Percentiles rank a stretch among this genome's conserved stretches.
These are phyloP conservation scores for Mylabris phalerata DNA, from an alignment of 1,140 invertebrate species.

Conservation along the genomic window DNA sequence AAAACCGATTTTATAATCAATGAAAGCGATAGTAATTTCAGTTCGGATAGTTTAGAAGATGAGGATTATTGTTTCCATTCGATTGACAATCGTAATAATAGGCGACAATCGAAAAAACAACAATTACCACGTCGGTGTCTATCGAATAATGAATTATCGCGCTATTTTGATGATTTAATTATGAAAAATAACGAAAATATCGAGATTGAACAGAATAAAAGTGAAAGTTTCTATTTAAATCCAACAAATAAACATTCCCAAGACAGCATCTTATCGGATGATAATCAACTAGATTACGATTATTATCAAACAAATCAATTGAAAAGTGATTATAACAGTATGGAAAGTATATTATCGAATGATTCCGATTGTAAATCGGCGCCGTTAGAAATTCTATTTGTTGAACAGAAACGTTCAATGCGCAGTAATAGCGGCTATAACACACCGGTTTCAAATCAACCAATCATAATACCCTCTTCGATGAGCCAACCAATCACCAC, in stretches of 20 bases:
- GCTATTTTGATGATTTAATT: conserved; percentile 32
- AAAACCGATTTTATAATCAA: conserved; percentile 3
- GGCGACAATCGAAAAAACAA: conserved; percentile 43
- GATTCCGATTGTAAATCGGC: conserved; percentile 71
- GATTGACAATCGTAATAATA: conserved; percentile 42
- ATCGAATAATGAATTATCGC: conserved; percentile 71
- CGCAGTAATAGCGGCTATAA: too few species aligned
- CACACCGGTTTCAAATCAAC: too few species aligned
- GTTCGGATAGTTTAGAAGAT: conserved; percentile 65
- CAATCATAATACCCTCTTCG: too few species aligned
- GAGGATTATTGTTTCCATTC: conserved; percentile 51
- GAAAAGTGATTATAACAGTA: conserved; percentile 59
- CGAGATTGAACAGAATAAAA: conserved; percentile 12
- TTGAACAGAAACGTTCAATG: conserved; percentile 14
- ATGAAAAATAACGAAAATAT: conserved; percentile 29
- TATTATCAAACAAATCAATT: conserved; percentile 45
- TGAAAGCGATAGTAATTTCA: conserved; percentile 61
- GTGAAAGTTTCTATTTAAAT: conserved; percentile 59
- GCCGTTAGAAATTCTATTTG: conserved; percentile 61
- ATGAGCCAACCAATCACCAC: too few species aligned
- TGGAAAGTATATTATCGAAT: conserved; percentile 72
- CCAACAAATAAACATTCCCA: conserved; percentile 57
- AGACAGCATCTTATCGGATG: conserved; percentile 69
- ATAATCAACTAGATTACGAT: conserved; percentile 52
- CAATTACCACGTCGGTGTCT: conserved; percentile 55